phyloP scores from a whole-genome alignment of 2,888 invertebrate genomes.

The Eudiplozoon nipponicum region DNA sequence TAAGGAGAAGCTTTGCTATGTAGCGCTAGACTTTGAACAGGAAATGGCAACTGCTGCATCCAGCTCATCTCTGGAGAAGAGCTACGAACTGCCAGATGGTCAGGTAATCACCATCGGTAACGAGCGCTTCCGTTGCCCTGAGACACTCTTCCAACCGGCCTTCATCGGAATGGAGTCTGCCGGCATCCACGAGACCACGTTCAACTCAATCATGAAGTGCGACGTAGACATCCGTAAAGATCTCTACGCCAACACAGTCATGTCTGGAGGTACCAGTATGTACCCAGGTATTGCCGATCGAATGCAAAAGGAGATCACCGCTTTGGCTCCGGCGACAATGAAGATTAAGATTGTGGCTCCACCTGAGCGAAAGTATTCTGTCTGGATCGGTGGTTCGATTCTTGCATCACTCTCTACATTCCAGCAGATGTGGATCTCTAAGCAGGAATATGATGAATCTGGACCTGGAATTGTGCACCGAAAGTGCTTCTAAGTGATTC shows the following conservation, averaged over 20 bases:
- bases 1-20: constrained; percentile 63
- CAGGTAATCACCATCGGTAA: constrained; percentile 27
- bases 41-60: constrained; percentile 66
- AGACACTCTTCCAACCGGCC: constrained; percentile 17
- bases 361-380: constrained; percentile 33
- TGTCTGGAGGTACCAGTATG: constrained; percentile 52
- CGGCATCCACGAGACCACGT: constrained; percentile 13
- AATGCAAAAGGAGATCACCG: constrained; percentile 43
- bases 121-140: constrained; percentile 17
- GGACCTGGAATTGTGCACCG: constrained; percentile 33
- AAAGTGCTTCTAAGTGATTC: constrained; percentile 30
- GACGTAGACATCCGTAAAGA: constrained; percentile 17
- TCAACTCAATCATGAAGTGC: constrained; percentile 15
- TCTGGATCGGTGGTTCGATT: constrained; percentile 41
- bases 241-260: constrained; percentile 19
- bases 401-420: constrained; percentile 55
- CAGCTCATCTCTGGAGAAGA: constrained; percentile 54
- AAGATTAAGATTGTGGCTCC: constrained; percentile 21
- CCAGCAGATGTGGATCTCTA: constrained; percentile 68
- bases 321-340: constrained; percentile 32
- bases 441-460: constrained; percentile 58
- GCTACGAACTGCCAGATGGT: constrained; percentile 59
- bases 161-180: constrained; percentile 14
- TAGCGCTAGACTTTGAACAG: constrained; percentile 60
- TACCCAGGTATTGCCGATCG: constrained; percentile 43